Base-by-base conservation (phyloP, 2,888 invertebrate species). In the Eupsilia transversa region DNA sequence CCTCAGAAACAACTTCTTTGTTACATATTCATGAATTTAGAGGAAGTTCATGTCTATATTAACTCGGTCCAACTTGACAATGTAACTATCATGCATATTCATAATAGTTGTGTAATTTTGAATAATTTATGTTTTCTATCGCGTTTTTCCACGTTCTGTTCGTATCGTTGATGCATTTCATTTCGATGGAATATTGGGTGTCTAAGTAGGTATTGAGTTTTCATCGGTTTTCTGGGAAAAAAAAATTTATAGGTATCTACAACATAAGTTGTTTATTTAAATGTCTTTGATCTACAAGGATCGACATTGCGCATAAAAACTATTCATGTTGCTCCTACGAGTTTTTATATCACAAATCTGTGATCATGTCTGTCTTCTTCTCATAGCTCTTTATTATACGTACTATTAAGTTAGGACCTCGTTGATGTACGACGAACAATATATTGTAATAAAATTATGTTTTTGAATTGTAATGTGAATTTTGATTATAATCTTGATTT, bases 1-100 rank as follows among this genome's bases (percentile, higher is more conserved):
- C 60, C 38, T 61, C 23, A 65, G 27, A 46, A 72, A 72, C 60
- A 27, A 46, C 33, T 33, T 54, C 61, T 57, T 52, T 46, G 52
- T 66, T 70, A 35, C 46, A 73, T 80, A 77, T 77, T 77, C 78
- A 74, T 79, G 38, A 71, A 61, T 38, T 17, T 41, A 61, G 30
- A n/a, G 23, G 27, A 65, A 63, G 57, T 63, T 65, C 14, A 59
- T 67, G 38, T 65, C 20, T 67, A 46, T 69, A 66, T 52, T 43
- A 43, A 35, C 27, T 35, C n/a, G 23, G 27, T 63, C 12, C 12
- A 43, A 52, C 54, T 59, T 64, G 35, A 60, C 74, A 70, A 59
- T 52, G 56, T 33, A 41, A 59, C 52, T 66, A 41, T 41, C 72
- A 82, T 73, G 14, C 57, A 67, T 73, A 77, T 77, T 70, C 54